These are phyloP conservation scores for Pantherophis guttatus DNA, from an alignment of 2,113 vertebrate genomes.

Conservation along the genomic window DNA sequence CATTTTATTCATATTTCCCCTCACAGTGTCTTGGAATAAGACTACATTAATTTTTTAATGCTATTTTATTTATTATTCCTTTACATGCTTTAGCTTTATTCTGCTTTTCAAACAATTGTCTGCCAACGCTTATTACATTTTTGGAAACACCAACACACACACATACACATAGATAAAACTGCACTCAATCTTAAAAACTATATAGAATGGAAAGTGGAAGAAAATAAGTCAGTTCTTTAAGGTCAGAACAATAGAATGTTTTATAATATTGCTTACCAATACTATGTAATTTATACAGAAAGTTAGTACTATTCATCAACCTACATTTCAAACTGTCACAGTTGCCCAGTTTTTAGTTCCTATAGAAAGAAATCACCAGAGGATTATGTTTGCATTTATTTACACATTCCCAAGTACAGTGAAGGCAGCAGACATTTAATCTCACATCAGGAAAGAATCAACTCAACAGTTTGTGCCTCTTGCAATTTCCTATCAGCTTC, in stretches of 20 bases:
- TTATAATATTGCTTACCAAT: background rate
- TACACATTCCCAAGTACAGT: background rate
- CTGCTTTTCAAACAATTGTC: background rate
- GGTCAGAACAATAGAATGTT: background rate
- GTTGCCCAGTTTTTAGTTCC: background rate
- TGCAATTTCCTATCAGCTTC: background rate
- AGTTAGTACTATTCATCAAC: background rate
- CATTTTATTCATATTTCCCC: background rate
- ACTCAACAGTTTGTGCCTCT: background rate
- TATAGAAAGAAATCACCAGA: background rate
- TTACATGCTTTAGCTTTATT: background rate
- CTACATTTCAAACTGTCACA: background rate
- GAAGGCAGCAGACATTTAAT: background rate
- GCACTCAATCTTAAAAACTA: background rate
- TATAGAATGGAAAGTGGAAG: background rate
- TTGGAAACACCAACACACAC: background rate
- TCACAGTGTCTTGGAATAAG: background rate
- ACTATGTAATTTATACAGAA: background rate
- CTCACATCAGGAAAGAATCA: background rate
- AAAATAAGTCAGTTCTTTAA: background rate
- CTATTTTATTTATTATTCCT: background rate
- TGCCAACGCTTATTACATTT: background rate
- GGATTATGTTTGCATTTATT: background rate
- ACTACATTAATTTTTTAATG: background rate
- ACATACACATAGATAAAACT: background rate